A percentile compares a stretch with the other conserved stretches of the same genome.
phyloP scores from a whole-genome alignment of 2,888 invertebrate species.

The Limnephilus lunatus region DNA sequence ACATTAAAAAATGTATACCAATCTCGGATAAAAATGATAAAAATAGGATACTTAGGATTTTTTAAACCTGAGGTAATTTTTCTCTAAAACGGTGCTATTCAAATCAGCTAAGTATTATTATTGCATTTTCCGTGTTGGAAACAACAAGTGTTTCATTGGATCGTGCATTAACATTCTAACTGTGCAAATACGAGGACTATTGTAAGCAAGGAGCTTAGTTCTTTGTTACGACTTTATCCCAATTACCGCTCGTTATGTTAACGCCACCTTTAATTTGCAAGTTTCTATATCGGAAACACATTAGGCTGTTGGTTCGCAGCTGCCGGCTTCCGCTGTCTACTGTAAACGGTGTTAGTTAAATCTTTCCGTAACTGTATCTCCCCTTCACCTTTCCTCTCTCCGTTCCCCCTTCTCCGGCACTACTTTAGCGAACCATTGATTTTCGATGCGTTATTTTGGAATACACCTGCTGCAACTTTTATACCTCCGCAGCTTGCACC shows the following conservation, averaged over 20 bases:
- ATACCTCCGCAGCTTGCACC: neutral
- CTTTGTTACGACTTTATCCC: slow-evolving; percentile 1
- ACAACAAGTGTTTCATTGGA: neutral
- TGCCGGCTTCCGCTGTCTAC: neutral
- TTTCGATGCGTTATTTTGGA: neutral
- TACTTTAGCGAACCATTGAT: slow-evolving; percentile 13
- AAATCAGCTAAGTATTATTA: neutral
- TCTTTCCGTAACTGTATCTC: neutral
- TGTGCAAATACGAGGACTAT: neutral
- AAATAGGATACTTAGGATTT: no score
- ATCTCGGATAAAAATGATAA: no score
- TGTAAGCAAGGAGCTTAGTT: neutral
- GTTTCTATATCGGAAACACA: slow-evolving; percentile 29
- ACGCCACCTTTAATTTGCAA: neutral
- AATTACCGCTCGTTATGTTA: slow-evolving; percentile 3
- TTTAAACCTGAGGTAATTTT: no score
- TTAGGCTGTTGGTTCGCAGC: slow-evolving; percentile 10
- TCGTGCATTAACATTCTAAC: neutral
- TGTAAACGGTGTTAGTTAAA: slow-evolving; percentile 2
- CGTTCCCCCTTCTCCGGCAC: neutral
- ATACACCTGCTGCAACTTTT: slow-evolving; percentile 2
- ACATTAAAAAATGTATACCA: neutral
- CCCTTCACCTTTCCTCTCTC: neutral
- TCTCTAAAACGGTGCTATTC: no score
- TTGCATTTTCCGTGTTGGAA: neutral